Percentiles rank a stretch among this genome's conserved stretches.
These are phyloP conservation scores for Sialis fuliginosa DNA, from an alignment of 2,888 invertebrate genomes.

Conservation along the genomic window DNA sequence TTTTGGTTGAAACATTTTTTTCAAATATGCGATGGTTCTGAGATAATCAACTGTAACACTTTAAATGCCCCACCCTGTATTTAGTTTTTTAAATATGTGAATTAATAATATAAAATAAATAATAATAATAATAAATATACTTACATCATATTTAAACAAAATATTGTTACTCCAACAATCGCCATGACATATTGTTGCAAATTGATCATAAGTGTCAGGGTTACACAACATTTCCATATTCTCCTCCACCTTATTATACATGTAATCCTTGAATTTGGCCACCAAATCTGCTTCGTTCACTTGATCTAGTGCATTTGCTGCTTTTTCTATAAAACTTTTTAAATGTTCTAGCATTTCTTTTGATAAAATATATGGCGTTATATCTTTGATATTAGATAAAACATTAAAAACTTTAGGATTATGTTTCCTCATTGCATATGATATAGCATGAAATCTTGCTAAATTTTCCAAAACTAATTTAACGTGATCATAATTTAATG, in stretches of 20 bases:
- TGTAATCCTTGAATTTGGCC: too few relatives aligned
- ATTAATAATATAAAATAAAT: too few relatives aligned
- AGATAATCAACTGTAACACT: too few relatives aligned
- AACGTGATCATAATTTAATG: constrained; percentile 16
- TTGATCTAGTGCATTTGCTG: neutral
- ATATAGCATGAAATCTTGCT: constrained; percentile 18
- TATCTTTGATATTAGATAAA: neutral
- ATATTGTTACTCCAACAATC: constrained; percentile 20
- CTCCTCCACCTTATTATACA: too few relatives aligned
- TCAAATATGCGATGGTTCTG: too few relatives aligned
- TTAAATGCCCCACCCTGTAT: too few relatives aligned
- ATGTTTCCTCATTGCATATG: constrained; percentile 15
- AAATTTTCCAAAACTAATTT: constrained; percentile 13
- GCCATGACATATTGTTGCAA: constrained; percentile 16
- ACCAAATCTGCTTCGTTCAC: too few relatives aligned
- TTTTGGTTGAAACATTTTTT: too few relatives aligned
- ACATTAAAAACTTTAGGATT: constrained; percentile 13
- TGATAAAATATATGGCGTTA: neutral
- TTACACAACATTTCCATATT: too few relatives aligned
- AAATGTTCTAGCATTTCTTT: constrained; percentile 1
- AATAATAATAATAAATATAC: too few relatives aligned
- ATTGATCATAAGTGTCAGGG: too few relatives aligned
- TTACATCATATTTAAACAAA: constrained; percentile 17
- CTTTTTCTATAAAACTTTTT: neutral
- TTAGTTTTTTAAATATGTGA: too few relatives aligned